These are phyloP conservation scores for Augochlorella aurata DNA, from an alignment of 2,888 invertebrate species.

Conservation along the genomic window DNA sequence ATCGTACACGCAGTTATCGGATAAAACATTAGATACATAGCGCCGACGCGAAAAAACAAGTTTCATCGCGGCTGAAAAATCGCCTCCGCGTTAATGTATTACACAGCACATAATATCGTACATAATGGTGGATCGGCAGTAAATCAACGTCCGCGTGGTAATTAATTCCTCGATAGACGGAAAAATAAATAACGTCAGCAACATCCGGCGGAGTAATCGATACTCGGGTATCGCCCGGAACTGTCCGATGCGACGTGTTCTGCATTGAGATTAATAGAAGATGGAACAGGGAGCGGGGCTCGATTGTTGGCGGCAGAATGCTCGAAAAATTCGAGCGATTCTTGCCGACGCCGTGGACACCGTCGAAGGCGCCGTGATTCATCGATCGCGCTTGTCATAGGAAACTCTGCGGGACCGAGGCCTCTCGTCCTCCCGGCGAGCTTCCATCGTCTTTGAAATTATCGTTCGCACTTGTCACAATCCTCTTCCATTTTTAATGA, in stretches of 20 bases:
- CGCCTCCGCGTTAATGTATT: not conserved
- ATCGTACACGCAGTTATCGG: not conserved
- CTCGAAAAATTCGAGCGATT: slow-evolving; percentile 1
- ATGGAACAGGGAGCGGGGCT: not conserved
- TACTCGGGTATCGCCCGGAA: slow-evolving; percentile 43
- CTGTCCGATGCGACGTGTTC: slow-evolving; percentile 35
- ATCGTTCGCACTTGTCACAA: not conserved
- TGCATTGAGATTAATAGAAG: slow-evolving; percentile 8
- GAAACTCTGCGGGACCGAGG: not conserved
- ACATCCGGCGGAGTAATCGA: slow-evolving; percentile 62
- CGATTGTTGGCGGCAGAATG: not conserved
- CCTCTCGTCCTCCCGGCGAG: not conserved
- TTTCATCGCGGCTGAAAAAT: not conserved
- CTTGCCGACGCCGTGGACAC: not conserved
- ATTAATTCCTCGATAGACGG: slow-evolving; percentile 58
- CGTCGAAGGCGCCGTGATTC: not conserved
- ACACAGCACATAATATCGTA: not conserved
- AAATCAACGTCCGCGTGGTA: slow-evolving; percentile 54
- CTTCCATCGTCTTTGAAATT: not conserved
- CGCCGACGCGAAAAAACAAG: not conserved
- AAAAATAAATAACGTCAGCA: slow-evolving; percentile 65
- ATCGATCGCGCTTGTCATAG: not conserved
- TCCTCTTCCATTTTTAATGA: not conserved
- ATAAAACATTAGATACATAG: not conserved
- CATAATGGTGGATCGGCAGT: slow-evolving; percentile 34